Percentiles rank a stretch among this genome's conserved stretches.
These are phyloP conservation scores for Xyrichtys novacula DNA, from an alignment of 2,797 vertebrate species.

Conservation along the genomic window DNA sequence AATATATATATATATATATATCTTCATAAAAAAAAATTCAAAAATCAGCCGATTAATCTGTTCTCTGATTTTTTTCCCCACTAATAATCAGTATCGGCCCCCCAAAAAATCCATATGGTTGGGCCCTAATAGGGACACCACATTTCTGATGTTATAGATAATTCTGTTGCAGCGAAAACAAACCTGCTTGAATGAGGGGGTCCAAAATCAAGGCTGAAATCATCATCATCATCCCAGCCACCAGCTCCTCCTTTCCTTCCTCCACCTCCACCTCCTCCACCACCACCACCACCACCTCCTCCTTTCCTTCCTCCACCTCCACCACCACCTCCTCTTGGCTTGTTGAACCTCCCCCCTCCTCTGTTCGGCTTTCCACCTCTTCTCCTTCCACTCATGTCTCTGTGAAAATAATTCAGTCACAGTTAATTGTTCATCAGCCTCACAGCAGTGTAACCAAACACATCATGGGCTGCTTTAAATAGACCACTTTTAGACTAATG, in stretches of 20 bases:
- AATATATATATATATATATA: too few relatives aligned
- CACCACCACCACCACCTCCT: conserved; percentile 46
- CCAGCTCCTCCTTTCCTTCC: conserved; percentile 86
- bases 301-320: conserved; percentile 59
- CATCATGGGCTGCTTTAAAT: neutral
- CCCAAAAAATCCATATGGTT: too few relatives aligned
- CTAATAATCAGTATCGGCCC: too few relatives aligned
- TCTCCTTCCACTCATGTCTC: conserved; percentile 75
- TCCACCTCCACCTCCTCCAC: conserved; percentile 64
- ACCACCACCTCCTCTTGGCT: conserved; percentile 74
- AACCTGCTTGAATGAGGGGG: conserved; percentile 82
- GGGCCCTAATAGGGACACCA: too few relatives aligned
- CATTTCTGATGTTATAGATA: too few relatives aligned
- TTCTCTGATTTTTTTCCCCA: too few relatives aligned
- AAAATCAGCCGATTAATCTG: too few relatives aligned
- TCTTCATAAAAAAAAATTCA: too few relatives aligned
- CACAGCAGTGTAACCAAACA: conserved; percentile 2
- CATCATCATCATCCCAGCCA: conserved; percentile 91
- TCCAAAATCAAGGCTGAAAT: conserved; percentile 89
- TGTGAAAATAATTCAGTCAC: conserved; percentile 33
- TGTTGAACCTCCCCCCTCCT: conserved; percentile 86
- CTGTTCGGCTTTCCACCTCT: conserved; percentile 83
- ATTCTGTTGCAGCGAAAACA: neutral
- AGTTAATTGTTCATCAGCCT: neutral
- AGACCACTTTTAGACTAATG: neutral